Evolutionary conservation across 2,797 vertebrate species (phyloP).

Genomic region (Channa striata): DNA sequence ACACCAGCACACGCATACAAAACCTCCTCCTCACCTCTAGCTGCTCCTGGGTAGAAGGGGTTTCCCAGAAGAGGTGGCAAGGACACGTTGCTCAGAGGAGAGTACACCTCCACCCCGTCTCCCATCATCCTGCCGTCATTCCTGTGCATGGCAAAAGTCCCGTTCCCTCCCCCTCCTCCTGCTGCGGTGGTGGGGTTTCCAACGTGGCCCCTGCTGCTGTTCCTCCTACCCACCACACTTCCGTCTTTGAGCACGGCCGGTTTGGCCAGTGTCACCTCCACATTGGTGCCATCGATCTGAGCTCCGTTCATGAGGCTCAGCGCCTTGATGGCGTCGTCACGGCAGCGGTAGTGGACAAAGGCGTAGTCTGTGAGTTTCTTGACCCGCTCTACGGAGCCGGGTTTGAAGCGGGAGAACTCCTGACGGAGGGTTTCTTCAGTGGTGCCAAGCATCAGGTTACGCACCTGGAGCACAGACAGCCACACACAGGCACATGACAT

Average conservation of each 20-base stretch:
- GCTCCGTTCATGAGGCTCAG: slow-evolving; percentile 90
- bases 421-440: slow-evolving; percentile 90
- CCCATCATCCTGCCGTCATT: slow-evolving; percentile 24
- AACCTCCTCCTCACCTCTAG: slow-evolving; percentile 20
- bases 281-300: slow-evolving; percentile 88
- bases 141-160: background rate
- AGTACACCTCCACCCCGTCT: background rate
- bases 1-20: too few species aligned
- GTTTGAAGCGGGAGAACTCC: slow-evolving; percentile 91
- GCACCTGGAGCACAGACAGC: slow-evolving; percentile 56
- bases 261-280: slow-evolving; percentile 93
- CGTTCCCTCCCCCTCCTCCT: background rate
- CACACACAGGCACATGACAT: background rate
- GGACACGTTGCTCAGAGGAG: slow-evolving; percentile 63
- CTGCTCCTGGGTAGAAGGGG: slow-evolving; percentile 65
- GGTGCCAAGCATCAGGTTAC: slow-evolving; percentile 93
- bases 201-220: slow-evolving; percentile 46
- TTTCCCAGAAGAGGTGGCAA: slow-evolving; percentile 78
- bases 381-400: slow-evolving; percentile 91
- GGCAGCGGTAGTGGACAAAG: slow-evolving; percentile 92
- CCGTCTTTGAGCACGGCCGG: slow-evolving; percentile 80
- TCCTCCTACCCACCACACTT: slow-evolving; percentile 27
- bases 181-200: slow-evolving; percentile 66
- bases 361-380: slow-evolving; percentile 96
- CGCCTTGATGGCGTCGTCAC: slow-evolving; percentile 90